Conservation (phyloP, 1,140 invertebrate species). For the Sogatella furcifera region DNA sequence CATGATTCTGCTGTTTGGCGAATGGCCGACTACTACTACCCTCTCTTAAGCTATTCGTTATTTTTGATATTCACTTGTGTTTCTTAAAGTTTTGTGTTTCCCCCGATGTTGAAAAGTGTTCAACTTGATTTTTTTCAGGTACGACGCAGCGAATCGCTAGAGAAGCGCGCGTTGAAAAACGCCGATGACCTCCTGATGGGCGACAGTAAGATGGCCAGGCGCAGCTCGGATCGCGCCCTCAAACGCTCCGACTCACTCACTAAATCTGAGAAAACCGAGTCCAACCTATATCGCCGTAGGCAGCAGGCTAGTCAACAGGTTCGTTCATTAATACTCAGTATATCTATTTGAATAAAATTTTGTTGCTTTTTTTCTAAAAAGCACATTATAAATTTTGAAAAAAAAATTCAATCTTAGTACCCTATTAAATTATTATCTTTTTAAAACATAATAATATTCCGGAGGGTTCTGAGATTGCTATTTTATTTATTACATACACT, state of each 20-base stretch:
- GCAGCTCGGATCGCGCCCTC: constrained; percentile 28
- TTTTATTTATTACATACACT: no score
- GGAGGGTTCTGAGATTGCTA: no score
- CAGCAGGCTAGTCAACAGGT: constrained; percentile 37
- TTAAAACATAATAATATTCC: no score
- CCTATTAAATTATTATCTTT: no score
- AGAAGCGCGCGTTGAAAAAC: background rate
- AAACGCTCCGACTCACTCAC: constrained; percentile 56
- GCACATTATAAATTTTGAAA: no score
- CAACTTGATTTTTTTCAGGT: background rate
- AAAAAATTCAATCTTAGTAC: no score
- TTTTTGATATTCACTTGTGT: background rate
- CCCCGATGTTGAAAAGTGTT: background rate
- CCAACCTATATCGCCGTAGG: constrained; percentile 59
- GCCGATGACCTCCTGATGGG: background rate
- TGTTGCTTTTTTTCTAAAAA: no score
- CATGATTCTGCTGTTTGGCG: background rate
- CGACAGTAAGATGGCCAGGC: background rate
- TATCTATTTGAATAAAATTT: constrained; percentile 51
- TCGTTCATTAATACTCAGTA: no score
- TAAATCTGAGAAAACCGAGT: constrained; percentile 72
- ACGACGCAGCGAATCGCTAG: background rate
- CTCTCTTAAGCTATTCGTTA: background rate
- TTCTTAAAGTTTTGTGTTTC: background rate
- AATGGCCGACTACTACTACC: background rate